Evolutionary conservation across 2,888 invertebrate genomes (phyloP).

Genomic region (Psococerastis gibbosa): DNA sequence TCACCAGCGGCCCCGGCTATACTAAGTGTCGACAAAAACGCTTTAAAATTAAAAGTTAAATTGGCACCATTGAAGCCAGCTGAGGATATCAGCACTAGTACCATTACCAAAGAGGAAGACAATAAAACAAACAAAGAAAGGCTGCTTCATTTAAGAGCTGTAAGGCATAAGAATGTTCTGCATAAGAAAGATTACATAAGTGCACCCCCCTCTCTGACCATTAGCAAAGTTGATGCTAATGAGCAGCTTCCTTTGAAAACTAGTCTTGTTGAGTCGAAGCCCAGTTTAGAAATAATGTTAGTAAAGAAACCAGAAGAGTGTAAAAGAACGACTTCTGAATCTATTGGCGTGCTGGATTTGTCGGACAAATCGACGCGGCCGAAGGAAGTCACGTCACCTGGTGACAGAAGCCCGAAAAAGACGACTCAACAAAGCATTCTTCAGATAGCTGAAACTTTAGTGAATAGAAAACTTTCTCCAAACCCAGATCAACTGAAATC

Average conservation of each 20-base stretch:
- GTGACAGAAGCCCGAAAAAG: conserved; percentile 7
- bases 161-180: not conserved
- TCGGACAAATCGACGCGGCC: conserved; percentile 26
- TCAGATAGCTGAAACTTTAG: conserved; percentile 18
- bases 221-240: conserved; percentile 1
- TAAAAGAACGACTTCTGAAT: conserved; percentile 21
- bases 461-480: conserved; percentile 18
- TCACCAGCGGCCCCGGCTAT: not conserved
- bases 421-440: conserved; percentile 16
- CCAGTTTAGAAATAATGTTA: conserved; percentile 9
- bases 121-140: conserved; percentile 3
- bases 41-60: conserved; percentile 6
- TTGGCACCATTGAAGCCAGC: not conserved
- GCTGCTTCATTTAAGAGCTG: not conserved
- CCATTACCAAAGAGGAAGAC: not conserved
- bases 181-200: conserved; percentile 6
- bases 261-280: conserved; percentile 2
- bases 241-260: conserved; percentile 3
- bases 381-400: conserved; percentile 11
- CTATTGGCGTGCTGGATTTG: conserved; percentile 33
- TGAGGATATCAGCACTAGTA: not conserved
- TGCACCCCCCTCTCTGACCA: conserved; percentile 4
- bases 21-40: not conserved
- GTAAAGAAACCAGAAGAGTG: not conserved
- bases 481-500: conserved; percentile 14